Evolutionary conservation across 2,888 invertebrate species (phyloP), one percentile per base, ranked within the genome.

Genomic region (Buathra laborator): DNA sequence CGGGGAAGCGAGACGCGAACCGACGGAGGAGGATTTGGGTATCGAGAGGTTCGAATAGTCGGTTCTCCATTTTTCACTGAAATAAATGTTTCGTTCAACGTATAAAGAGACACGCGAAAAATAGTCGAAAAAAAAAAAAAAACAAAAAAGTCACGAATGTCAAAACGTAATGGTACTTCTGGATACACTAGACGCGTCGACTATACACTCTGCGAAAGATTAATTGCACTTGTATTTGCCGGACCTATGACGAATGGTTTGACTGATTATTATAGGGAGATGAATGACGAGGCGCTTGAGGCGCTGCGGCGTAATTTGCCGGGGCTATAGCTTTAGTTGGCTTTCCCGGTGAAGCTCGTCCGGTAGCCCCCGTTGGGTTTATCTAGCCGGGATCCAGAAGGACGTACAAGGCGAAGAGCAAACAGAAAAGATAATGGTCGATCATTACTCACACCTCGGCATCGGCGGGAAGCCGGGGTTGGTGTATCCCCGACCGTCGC

Each of bases 401-500:
- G 85, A 88, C 86, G 86, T 88, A 89, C 85, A 87, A 86, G 86
- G 85, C 74, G 86, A 81, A 88, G 87, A 89, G 89, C 88, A 91
- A 91, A 91, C 89, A 91, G 88, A 89, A 88, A 87, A 89, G 90
- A 91, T 91, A 91, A 91, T 90, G 89, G 89, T 83, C 85, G 89
- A 91, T 89, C 88, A 91, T 91, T 90, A 91, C 91, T 91, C 90
- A 91, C 90, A 90, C 88, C 89, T 90, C 74, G 37, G 81, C 81
- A 77, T 83, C 76, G 62, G 64, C 56, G 70, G 19, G 56, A 53
- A 72, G 56, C 80, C 59, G 70, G 9, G 37, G 24, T 77, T 72
- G 62, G 77, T 77, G 76, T 80, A 83, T 81, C 2, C 9, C 85
- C 82, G 82, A 83, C 86, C 86, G 78, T 85, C 87, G 89, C 92